Evolutionary conservation across 2,888 invertebrate species (phyloP), one percentile per base, ranked within the genome.

Genomic region (Acleris literana): DNA sequence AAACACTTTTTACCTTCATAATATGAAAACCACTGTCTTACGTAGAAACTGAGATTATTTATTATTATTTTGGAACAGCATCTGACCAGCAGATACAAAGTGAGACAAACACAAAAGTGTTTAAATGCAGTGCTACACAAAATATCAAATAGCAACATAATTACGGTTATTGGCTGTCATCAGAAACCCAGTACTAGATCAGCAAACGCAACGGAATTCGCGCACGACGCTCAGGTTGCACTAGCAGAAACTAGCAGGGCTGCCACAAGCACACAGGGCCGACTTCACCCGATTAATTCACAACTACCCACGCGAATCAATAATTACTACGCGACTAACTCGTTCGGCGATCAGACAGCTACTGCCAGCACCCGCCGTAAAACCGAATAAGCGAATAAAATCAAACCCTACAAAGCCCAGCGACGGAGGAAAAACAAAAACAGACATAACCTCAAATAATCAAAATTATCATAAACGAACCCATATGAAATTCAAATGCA

Each of bases 371-470:
- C 13, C 11, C 39, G 13, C 39, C 39, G 33, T 33, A 33, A 39
- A 39, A 39, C 1, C 49, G 3, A 13, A 9, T 2, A 18, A 20
- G 3, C 25, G 48, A 22, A 51, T 43, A 43, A 63, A 51, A 29
- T 5, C 22, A 51, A 7, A 6, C 33, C 33, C 2, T 33, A 33
- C 29, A 13, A 33, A 17, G 11, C 0, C n/a, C 25, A 39, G 7
- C 46, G 43, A 46, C 53, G 13, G 16, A 18, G 44, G n/a, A 57
- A 58, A 64, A 68, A 64, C 53, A 64, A 60, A 56, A 63, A 58
- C 51, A 51, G 25, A 64, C 48, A 53, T 60, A 59, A 66, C 62
- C 64, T 64, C 64, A 55, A 67, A 57, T 54, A 54, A 57, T 17
- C 22, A 25, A 48, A 58, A 58, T 62, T 53, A 25, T 11, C 39